Evolutionary conservation across 2,888 invertebrate genomes (phyloP), one percentile per base, ranked within the genome.

Genomic region (Drosophila nigricruria): DNA sequence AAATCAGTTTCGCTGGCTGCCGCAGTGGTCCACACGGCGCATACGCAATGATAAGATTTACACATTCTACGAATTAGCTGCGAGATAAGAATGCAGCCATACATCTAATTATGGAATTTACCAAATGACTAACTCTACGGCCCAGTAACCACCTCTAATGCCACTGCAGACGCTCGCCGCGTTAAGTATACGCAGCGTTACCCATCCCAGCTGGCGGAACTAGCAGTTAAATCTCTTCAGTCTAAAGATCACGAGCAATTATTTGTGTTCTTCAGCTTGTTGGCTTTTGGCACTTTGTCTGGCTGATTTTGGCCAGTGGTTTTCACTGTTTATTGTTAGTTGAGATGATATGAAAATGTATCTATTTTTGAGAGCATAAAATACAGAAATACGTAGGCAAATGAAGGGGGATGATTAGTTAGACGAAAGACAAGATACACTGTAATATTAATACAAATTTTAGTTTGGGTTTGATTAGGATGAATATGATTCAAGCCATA

Each of bases 81-180:
- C 8, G 38, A 69, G 82, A 82, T 82, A 86, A 88, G 68, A 69
- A 77, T 88, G 85, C 67, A 82, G 82, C 34, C 36, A 38, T 1
- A n/a, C 25, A 34, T 34, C 30, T 14, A 54, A 54, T 49, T 61
- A 62, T 42, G 63, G 45, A 32, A 52, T 82, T 84, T 87, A 65
- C 42, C 32, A 34, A 82, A 47, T 88, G 88, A 88, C 80, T 82
- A 85, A 88, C 56, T 42, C 50, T 30, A 36, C 10, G 25, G 14
- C 16, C 20, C 12, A 27, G 4, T n/a, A 43, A 27, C 12, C 43
- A 18, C 9, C 1, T 9, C n/a, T 34, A 12, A 23, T 30, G 18
- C 45, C 49, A 18, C 32, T 68, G 45, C 38, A 20, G 18, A 36
- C 32, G 12, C 47, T 25, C 50, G 43, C 49, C 40, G 25, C 18